These are phyloP conservation scores for Apodemia mormo DNA, from an alignment of 2,888 invertebrate species.

Conservation along the genomic window DNA sequence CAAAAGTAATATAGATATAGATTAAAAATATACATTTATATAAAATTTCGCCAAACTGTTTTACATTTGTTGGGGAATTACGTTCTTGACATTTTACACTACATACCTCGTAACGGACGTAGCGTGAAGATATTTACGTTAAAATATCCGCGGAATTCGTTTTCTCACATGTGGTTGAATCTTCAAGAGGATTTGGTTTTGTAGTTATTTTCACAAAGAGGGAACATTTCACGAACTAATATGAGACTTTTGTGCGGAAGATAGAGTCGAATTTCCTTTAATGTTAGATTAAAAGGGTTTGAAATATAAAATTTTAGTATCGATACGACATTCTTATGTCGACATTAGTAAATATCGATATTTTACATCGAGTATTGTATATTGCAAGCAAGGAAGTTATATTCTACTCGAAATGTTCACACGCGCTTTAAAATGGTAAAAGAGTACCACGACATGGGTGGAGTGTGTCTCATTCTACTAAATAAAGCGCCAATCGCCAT, in stretches of 20 bases:
- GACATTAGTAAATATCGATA: background rate
- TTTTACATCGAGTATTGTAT: background rate
- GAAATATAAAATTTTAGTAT: conserved; percentile 2
- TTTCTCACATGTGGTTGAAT: conserved; percentile 6
- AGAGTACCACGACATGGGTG: too few relatives aligned
- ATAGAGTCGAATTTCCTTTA: conserved; percentile 6
- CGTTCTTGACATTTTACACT: background rate
- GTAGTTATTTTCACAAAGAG: conserved; percentile 16
- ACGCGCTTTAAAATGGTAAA: too few relatives aligned
- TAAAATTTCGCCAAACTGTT: too few relatives aligned
- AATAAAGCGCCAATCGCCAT: too few relatives aligned
- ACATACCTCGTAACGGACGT: background rate
- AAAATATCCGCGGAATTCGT: conserved; percentile 4
- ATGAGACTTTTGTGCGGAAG: background rate
- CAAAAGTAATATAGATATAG: too few relatives aligned
- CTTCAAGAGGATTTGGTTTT: conserved; percentile 15
- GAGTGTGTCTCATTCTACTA: too few relatives aligned
- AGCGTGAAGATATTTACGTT: background rate
- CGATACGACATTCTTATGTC: background rate
- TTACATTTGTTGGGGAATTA: too few relatives aligned
- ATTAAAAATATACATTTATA: too few relatives aligned
- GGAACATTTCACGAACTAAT: background rate
- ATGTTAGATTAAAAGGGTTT: background rate
- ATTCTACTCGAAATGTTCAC: too few relatives aligned
- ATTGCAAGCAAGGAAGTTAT: too few relatives aligned